phyloP scores from a whole-genome alignment of 2,797 vertebrate species.

The Mycteria americana region DNA sequence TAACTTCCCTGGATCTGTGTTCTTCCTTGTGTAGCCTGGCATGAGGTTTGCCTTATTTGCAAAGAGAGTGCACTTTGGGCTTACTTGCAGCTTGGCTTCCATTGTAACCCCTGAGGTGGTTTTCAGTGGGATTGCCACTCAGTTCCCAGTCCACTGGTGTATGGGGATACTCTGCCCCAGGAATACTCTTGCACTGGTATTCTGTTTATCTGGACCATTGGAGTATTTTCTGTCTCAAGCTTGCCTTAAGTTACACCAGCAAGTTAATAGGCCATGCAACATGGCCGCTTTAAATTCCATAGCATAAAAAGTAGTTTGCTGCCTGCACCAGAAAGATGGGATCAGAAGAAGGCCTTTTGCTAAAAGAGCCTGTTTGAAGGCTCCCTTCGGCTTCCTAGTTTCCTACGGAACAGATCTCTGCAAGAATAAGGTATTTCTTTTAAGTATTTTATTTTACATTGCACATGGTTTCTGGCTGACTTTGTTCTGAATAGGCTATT shows the following conservation, averaged over 20 bases:
- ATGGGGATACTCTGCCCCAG: not conserved
- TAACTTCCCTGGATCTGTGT: not conserved
- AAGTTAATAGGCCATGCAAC: not conserved
- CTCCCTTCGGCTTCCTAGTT: not conserved
- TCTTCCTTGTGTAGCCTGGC: not conserved
- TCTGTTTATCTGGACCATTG: not conserved
- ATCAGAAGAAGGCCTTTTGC: not conserved
- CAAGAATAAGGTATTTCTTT: not conserved
- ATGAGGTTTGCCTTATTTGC: not conserved
- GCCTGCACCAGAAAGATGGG: not conserved
- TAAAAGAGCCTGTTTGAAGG: not conserved
- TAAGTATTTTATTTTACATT: not conserved
- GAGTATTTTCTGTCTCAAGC: not conserved
- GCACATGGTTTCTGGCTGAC: not conserved
- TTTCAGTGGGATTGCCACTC: not conserved
- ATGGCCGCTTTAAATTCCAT: not conserved
- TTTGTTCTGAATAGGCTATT: not conserved
- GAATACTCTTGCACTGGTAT: not conserved
- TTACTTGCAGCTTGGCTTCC: not conserved
- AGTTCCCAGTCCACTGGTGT: not conserved
- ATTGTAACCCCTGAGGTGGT: not conserved
- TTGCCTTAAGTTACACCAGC: not conserved
- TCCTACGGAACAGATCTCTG: accelerated
- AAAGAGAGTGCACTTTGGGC: too few species aligned
- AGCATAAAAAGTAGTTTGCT: not conserved